Evolutionary conservation across 2,888 invertebrate genomes (phyloP), one percentile per base, ranked within the genome.

Genomic region (Lysandra coridon): DNA sequence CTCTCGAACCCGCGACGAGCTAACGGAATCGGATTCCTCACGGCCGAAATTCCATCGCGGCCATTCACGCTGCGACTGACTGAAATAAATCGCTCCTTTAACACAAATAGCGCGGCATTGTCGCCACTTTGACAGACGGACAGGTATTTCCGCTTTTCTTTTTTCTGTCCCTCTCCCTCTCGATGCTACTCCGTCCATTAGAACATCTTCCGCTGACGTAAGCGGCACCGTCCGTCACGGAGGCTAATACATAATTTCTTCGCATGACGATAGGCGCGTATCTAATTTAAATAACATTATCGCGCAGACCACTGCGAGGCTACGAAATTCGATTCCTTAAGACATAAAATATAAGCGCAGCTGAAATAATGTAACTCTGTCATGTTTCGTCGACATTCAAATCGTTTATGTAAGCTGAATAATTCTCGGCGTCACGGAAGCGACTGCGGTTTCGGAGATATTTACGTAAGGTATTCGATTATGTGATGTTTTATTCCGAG

Each of bases 31-130:
- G 84, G 92, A 92, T 92, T 91, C 93, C 91, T 91, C 88, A 88
- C 90, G 91, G 88, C 92, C 93, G 88, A 94, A 94, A 93, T 94
- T 92, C 93, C 93, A 86, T 86, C 84, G 93, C 90, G 93, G 92
- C 90, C 94, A 85, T 94, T 94, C 94, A 94, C 93, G 93, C 89
- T 88, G 86, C 92, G 88, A 90, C 90, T 88, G 92, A 92, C 93
- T 94, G 92, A 94, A 94, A 94, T 94, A 93, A 93, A 92, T 92
- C 91, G 92, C 91, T 90, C 91, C 89, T 93, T 92, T 92, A 92
- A 93, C 93, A 90, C 91, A 93, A 93, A 94, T 92, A 93, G 93
- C 92, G 89, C 90, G 87, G 90, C 91, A 93, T 91, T 93, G 93
- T 93, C 91, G 89, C 88, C 89, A 88, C 92, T 92, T 91, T 91